phyloP scores from a whole-genome alignment of 92 coral and sea anemone genomes.

The Ricordea florida region DNA sequence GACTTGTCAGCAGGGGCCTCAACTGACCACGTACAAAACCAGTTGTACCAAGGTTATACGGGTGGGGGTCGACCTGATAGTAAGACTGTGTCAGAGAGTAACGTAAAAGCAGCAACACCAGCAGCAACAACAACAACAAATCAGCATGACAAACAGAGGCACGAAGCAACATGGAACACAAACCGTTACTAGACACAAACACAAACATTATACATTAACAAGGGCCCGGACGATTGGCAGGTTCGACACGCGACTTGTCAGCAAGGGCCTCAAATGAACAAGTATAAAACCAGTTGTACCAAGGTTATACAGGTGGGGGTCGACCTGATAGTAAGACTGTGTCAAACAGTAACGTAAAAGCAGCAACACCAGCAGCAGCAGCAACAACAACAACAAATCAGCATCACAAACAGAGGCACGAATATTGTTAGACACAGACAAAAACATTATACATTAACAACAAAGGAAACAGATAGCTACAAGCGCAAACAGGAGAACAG shows the following conservation, averaged over 20 bases:
- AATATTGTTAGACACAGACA: too few species aligned
- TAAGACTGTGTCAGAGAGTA: too few species aligned
- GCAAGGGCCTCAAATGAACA: slow-evolving; percentile 75
- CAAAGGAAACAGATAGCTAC: too few species aligned
- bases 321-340: slow-evolving; percentile 44
- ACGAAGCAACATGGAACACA: too few species aligned
- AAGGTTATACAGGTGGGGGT: slow-evolving; percentile 70
- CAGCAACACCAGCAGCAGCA: not conserved
- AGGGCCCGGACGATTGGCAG: slow-evolving; percentile 83
- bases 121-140: not conserved
- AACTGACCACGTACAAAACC: slow-evolving; percentile 81
- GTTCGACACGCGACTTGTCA: slow-evolving; percentile 80
- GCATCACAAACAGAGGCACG: too few species aligned
- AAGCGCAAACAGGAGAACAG: too few species aligned
- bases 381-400: not conserved
- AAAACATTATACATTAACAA: too few species aligned
- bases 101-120: not conserved
- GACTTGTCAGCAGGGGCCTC: slow-evolving; percentile 73
- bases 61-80: slow-evolving; percentile 58
- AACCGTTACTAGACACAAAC: too few species aligned
- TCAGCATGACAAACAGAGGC: too few species aligned
- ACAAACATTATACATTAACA: too few species aligned
- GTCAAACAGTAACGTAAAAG: not conserved
- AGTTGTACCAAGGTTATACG: slow-evolving; percentile 80
- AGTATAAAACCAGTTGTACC: slow-evolving; percentile 81